These are phyloP conservation scores for Calidris pugnax DNA, from an alignment of 2,113 vertebrate genomes.

Conservation along the genomic window DNA sequence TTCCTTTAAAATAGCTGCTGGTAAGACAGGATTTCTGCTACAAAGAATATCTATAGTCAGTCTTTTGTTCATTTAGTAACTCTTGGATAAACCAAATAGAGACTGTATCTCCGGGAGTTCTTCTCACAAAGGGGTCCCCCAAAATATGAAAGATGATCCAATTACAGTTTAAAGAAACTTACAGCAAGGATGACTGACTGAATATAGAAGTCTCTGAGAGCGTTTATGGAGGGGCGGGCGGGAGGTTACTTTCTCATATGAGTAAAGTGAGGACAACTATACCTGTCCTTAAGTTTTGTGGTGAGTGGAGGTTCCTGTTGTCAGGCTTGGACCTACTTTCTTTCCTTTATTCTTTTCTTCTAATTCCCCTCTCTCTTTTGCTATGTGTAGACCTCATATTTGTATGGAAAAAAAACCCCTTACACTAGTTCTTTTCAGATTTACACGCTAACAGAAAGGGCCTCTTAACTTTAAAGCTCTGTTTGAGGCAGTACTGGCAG, in stretches of 20 bases:
- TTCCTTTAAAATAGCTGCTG: neutral
- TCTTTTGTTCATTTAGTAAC: neutral
- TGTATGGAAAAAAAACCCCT: neutral
- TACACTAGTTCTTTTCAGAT: neutral
- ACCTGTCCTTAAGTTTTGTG: neutral
- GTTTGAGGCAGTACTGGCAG: neutral
- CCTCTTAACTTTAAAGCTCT: neutral
- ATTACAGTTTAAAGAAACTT: neutral
- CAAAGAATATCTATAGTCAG: neutral
- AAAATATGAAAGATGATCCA: neutral
- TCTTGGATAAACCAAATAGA: neutral
- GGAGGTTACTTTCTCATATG: neutral
- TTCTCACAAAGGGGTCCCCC: neutral
- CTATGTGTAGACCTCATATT: neutral
- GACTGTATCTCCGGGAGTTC: neutral
- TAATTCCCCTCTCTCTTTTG: neutral
- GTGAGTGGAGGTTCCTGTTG: neutral
- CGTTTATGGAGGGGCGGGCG: accelerated
- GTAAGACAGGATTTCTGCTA: neutral
- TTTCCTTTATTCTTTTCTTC: neutral
- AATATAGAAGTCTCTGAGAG: neutral
- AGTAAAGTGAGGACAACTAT: neutral
- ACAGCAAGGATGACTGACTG: neutral
- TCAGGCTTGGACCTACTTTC: neutral
- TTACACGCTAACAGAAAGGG: neutral